A percentile compares a stretch with the other conserved stretches of the same genome.
These are phyloP conservation scores for Lagorchestes hirsutus DNA, from an alignment of 2,797 vertebrate genomes.

Conservation along the genomic window DNA sequence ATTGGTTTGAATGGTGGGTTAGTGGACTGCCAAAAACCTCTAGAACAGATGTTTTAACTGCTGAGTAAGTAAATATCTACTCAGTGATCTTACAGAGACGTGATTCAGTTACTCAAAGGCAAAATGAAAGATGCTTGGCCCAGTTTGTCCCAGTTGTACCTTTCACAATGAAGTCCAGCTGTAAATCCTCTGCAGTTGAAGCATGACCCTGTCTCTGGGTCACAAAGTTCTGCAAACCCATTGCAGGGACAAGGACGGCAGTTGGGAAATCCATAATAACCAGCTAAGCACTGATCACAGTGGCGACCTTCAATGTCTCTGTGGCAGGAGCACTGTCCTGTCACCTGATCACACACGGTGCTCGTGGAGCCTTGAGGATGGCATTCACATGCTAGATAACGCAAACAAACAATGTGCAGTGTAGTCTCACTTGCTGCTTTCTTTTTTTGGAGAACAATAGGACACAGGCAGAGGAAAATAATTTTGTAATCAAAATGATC, in stretches of 20 bases:
- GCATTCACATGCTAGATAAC: constrained; percentile 89
- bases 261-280: constrained; percentile 90
- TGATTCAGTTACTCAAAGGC: background rate
- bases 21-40: rapidly evolving
- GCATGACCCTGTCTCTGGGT: constrained; percentile 87
- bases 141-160: constrained; percentile 75
- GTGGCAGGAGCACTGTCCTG: constrained; percentile 90
- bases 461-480: background rate
- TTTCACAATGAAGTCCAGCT: constrained; percentile 88
- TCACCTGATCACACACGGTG: constrained; percentile 88
- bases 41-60: background rate
- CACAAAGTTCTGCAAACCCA: constrained; percentile 86
- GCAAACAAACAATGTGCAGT: constrained; percentile 24
- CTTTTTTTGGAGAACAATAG: background rate
- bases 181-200: constrained; percentile 86
- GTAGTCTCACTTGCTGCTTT: background rate
- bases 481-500: background rate
- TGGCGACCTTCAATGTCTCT: constrained; percentile 83
- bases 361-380: constrained; percentile 87
- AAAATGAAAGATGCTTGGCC: background rate
- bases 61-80: background rate
- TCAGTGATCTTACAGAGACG: background rate
- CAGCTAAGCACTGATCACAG: constrained; percentile 87
- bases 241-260: constrained; percentile 90
- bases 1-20: background rate